Conservation (phyloP, 2,888 invertebrate species). For the Polyploca ridens region DNA sequence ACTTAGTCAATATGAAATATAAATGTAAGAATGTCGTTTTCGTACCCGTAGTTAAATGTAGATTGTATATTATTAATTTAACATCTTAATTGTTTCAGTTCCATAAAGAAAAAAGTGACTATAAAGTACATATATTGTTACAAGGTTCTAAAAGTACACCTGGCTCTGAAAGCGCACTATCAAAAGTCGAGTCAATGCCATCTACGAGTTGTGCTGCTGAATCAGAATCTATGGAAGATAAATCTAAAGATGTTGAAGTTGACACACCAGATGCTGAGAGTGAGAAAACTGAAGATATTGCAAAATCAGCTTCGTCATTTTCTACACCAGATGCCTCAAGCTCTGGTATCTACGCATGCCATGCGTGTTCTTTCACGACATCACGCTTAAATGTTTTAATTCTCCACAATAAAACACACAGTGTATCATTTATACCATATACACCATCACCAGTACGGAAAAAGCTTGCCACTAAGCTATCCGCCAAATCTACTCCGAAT, state of each 20-base stretch:
- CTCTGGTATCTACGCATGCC: conserved; percentile 84
- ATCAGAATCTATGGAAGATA: conserved; percentile 30
- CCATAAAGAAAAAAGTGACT: conserved; percentile 76
- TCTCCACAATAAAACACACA: conserved; percentile 89
- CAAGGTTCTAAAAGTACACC: conserved; percentile 78
- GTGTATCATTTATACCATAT: conserved; percentile 77
- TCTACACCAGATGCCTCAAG: conserved; percentile 55
- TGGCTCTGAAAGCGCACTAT: conserved; percentile 38
- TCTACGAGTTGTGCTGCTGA: conserved; percentile 56
- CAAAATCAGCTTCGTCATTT: conserved; percentile 32
- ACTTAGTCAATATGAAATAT: too few relatives aligned
- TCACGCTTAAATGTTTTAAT: conserved; percentile 89
- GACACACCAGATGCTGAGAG: conserved; percentile 28
- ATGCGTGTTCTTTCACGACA: conserved; percentile 87
- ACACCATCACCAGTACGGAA: conserved; percentile 73
- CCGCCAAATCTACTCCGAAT: conserved; percentile 52
- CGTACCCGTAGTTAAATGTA: too few relatives aligned
- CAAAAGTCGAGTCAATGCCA: conserved; percentile 43
- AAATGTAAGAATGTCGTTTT: neutral
- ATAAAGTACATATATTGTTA: conserved; percentile 86
- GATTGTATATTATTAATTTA: too few relatives aligned
- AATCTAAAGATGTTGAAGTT: conserved; percentile 33
- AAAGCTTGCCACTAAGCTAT: conserved; percentile 50
- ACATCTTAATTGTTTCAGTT: conserved; percentile 53
- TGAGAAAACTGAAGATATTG: conserved; percentile 33